Base-by-base conservation (phyloP, 2,797 vertebrate species). In the Miichthys miiuy region DNA sequence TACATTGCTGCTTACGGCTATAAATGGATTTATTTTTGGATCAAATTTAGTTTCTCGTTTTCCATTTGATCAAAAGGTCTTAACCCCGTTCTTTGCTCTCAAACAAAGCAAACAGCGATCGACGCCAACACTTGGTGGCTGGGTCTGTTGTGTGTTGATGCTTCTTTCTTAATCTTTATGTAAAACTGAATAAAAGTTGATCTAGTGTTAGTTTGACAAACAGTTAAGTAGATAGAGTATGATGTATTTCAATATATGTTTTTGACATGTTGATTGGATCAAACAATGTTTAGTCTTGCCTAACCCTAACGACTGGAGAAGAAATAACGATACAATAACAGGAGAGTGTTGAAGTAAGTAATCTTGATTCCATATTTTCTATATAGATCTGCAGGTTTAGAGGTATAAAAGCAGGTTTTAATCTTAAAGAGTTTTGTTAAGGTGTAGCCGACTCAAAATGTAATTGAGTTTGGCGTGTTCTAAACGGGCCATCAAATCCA, bases 41-140 rank as follows among this genome's bases (percentile, higher is more conserved):
- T 80, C 38, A 54, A 83, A 83, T 61, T 64, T 50, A 30, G 30
- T 72, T 74, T 69, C 46, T 66, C 14, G 18, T 81, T 85, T 84
- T 62, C 62, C 68, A 48, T 67, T 77, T 77, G 50, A 78, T 72
- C 56, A 44, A 61, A 50, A 69, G 55, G 23, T 55, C 68, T 38
- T 57, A 55, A 81, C 44, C 58, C 72, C 5, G 54, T 38, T 64
- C 13, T 52, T 68, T 64, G 34, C n/a, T 47, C 6, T 66, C 13
- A 65, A 68, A 70, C 56, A 57, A 64, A 69, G 58, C 27, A 72
- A 71, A 77, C n/a, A 62, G 30, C 41, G 60, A 51, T 30, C 46
- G 0, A 64, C 50, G 38, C 27, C 25, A 72, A 34, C 25, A 51
- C 27, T 56, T 62, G 9, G 50, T 5, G 60, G 64, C 27, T 44